Conservation (phyloP, 2,888 invertebrate species). For the Apotomis capreana region DNA sequence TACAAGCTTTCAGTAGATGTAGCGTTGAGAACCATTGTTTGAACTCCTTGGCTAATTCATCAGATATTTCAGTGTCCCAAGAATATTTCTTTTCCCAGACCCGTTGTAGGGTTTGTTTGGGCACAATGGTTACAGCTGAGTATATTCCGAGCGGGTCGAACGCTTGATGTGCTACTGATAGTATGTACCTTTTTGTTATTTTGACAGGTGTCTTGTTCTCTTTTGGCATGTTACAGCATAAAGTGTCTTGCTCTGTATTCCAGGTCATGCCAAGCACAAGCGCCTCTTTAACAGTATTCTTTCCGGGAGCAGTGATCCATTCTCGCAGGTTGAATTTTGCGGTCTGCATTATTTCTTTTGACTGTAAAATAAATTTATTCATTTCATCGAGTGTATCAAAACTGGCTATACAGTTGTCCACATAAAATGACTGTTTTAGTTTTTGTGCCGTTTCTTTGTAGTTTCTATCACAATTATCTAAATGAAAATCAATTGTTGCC, state of each 20-base stretch:
- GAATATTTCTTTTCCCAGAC: too few species aligned
- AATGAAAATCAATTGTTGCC: constrained; percentile 29
- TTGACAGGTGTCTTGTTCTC: too few species aligned
- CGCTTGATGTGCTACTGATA: too few species aligned
- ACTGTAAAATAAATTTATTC: background rate
- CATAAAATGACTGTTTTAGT: constrained; percentile 33
- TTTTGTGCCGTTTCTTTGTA: constrained; percentile 18
- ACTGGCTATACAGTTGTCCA: constrained; percentile 40
- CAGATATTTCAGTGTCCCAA: too few species aligned
- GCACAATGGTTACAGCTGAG: too few species aligned
- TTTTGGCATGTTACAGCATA: background rate
- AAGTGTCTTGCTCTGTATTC: background rate
- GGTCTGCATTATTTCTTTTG: background rate
- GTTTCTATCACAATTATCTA: constrained; percentile 12
- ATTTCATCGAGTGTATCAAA: constrained; percentile 7
- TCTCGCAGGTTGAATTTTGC: background rate
- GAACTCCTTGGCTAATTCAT: too few species aligned
- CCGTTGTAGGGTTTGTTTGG: too few species aligned
- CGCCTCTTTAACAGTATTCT: background rate
- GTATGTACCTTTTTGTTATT: too few species aligned
- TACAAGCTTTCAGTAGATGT: too few species aligned
- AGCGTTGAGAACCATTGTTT: too few species aligned
- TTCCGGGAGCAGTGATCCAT: background rate
- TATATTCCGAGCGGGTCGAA: too few species aligned
- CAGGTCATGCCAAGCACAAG: background rate